Evolutionary conservation across 2,113 vertebrate genomes (phyloP), one percentile per base, ranked within the genome.

Genomic region (Seriola rivoliana): DNA sequence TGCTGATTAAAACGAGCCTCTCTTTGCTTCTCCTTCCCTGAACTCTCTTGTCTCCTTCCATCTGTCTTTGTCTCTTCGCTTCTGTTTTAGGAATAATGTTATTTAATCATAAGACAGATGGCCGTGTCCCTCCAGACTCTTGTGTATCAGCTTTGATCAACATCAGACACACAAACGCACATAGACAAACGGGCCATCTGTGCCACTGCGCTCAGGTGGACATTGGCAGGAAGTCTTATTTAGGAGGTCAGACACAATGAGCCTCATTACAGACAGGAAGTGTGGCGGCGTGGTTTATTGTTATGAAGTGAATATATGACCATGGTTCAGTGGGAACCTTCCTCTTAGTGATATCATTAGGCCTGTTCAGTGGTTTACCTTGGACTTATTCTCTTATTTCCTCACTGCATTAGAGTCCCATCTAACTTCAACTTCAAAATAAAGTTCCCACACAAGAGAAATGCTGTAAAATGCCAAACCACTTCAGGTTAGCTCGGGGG

Each of bases 151-250:
- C 80, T 87, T 83, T 82, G 84, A 90, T 92, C 74, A 92, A 81
- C 89, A 85, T 90, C 81, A 71, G 58, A 63, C 59, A 71, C 65
- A 55, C 59, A 68, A 29, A 78, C 8, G n/a, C 44, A 70, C 67
- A 50, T 34, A 50, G 52, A 75, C 82, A 84, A 46, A 75, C 65
- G 8, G 75, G 62, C 90, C 91, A 84, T 93, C 77, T 93, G 87
- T 74, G 85, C 82, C 75, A 54, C 46, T 40, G 81, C 63, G 4
- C 77, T 82, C 87, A 88, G 89, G 88, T 93, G 92, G 85, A 88
- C 77, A 36, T 36, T 38, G 75, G 55, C 92, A 91, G 90, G 90
- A 93, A 91, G 91, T 88, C 75, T 81, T 81, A 66, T 88, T 85
- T 57, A 9, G 63, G 77, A 80, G 57, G 73, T 82, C 64, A 78